Conservation (phyloP, 2,113 vertebrate genomes). For the Chascanopsetta lugubris region DNA sequence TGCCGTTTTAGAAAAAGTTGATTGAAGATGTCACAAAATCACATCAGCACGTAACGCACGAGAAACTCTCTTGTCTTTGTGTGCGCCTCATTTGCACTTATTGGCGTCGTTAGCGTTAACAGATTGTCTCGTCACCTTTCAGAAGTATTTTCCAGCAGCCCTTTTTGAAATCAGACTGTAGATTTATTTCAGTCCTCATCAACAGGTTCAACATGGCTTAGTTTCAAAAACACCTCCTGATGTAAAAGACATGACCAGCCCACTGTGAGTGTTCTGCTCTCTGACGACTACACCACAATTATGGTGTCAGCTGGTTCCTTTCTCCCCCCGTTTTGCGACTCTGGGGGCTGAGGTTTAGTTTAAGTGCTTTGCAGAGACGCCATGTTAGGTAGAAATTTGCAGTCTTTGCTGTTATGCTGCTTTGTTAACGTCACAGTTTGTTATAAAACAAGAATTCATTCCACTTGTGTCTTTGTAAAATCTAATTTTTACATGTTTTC, state of each 20-base stretch:
- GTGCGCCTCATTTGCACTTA: conserved; percentile 15
- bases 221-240: conserved; percentile 57
- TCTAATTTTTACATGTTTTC: conserved; percentile 33
- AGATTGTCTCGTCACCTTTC: conserved; percentile 65
- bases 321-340: conserved; percentile 10
- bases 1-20: conserved; percentile 2
- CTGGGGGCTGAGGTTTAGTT: conserved; percentile 43
- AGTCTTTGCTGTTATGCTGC: conserved; percentile 40
- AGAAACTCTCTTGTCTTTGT: conserved; percentile 6
- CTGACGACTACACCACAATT: conserved; percentile 55
- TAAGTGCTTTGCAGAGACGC: conserved; percentile 31
- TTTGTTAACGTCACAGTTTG: conserved; percentile 28
- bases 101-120: conserved; percentile 41
- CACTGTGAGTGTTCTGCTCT: conserved; percentile 39
- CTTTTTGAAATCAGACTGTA: conserved; percentile 42
- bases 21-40: conserved; percentile 23
- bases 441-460: conserved; percentile 54
- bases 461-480: conserved; percentile 48
- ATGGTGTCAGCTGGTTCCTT: conserved; percentile 30
- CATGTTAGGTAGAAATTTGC: conserved; percentile 51
- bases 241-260: conserved; percentile 43
- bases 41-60: conserved; percentile 34
- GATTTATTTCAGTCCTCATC: conserved; percentile 25
- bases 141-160: conserved; percentile 44
- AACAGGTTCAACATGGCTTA: conserved; percentile 70